A percentile compares a stretch with the other conserved stretches of the same genome.
Evolutionary conservation across 2,113 vertebrate genomes (phyloP).

Genomic region (Microtus richardsoni): DNA sequence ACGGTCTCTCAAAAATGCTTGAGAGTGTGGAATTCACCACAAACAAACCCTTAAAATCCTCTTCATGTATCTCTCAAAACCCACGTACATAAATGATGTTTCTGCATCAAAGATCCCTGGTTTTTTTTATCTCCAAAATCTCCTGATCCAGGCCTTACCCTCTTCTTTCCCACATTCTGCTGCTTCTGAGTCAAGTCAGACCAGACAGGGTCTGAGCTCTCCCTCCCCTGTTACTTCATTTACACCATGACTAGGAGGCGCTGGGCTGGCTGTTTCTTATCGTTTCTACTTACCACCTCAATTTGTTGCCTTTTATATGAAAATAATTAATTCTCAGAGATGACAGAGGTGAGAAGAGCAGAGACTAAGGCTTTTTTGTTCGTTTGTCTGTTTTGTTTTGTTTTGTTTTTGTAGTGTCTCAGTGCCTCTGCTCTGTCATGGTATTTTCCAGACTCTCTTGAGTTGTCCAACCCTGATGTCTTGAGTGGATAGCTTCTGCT

Average conservation of each 20-base stretch:
- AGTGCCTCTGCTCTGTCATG: too few relatives aligned
- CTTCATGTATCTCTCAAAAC: background rate
- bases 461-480: background rate
- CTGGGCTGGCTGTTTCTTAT: background rate
- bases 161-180: background rate
- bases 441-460: background rate
- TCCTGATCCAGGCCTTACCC: background rate
- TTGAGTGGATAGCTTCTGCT: background rate
- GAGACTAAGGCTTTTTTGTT: background rate
- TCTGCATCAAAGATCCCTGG: background rate
- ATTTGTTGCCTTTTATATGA: background rate
- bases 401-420: too few relatives aligned
- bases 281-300: background rate
- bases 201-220: background rate
- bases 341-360: background rate
- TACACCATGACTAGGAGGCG: background rate
- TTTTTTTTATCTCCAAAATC: background rate
- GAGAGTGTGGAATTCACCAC: background rate
- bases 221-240: background rate
- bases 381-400: background rate
- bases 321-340: background rate
- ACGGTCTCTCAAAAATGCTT: conserved; percentile 1
- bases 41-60: conserved; percentile 4
- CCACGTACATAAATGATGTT: background rate
- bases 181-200: background rate